Evolutionary conservation across 2,113 vertebrate genomes (phyloP).

Genomic region (Thamnaconus septentrionalis): DNA sequence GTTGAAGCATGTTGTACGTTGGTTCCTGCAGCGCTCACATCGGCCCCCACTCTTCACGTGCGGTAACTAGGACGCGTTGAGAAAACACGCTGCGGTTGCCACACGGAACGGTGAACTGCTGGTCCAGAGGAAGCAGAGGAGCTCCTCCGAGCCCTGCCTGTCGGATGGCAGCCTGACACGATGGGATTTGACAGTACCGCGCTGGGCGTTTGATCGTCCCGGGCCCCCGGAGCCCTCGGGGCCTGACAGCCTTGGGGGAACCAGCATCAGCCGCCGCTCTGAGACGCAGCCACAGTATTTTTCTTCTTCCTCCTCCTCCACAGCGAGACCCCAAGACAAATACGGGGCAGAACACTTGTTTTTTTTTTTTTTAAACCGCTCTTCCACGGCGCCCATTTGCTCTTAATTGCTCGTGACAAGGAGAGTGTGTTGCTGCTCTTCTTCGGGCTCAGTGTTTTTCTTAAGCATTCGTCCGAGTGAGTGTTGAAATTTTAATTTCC

Average conservation of each 20-base stretch:
- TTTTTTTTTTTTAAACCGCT: conserved; percentile 16
- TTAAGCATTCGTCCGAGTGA: background rate
- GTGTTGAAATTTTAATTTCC: conserved; percentile 20
- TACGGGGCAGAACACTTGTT: conserved; percentile 13
- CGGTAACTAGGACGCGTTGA: conserved; percentile 51
- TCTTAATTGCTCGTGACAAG: conserved; percentile 31
- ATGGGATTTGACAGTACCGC: conserved; percentile 46
- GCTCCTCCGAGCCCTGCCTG: conserved; percentile 11
- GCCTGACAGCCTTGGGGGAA: conserved; percentile 46
- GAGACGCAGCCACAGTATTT: conserved; percentile 34
- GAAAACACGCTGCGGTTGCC: conserved; percentile 10
- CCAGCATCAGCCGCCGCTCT: conserved; percentile 26
- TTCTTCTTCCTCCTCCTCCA: conserved; percentile 20
- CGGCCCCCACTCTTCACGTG: conserved; percentile 5
- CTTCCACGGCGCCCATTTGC: conserved; percentile 22
- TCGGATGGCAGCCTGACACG: conserved; percentile 3
- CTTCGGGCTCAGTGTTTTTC: background rate
- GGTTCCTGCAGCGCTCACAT: background rate
- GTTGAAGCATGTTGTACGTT: conserved; percentile 3
- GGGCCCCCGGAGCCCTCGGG: conserved; percentile 28
- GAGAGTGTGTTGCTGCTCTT: conserved; percentile 11
- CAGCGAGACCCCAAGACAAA: conserved; percentile 11
- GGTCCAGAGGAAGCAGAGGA: conserved; percentile 15
- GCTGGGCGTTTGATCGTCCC: conserved; percentile 36
- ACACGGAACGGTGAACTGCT: conserved; percentile 21